Base-by-base conservation (phyloP, 1,140 invertebrate genomes). In the Melanaphis sacchari region DNA sequence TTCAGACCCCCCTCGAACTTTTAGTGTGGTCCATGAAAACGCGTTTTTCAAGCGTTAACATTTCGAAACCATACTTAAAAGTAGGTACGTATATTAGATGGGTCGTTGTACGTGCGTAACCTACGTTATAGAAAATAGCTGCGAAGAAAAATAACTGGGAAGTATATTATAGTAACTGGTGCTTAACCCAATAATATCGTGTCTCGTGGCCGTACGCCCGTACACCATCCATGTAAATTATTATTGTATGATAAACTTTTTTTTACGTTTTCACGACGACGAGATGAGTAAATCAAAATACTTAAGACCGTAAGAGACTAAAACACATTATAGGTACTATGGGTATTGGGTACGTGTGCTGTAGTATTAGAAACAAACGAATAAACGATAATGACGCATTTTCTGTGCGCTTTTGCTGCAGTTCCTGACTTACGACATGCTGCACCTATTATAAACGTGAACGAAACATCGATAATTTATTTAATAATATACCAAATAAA, bases 1-100 rank as follows among this genome's bases (percentile, higher is more conserved):
- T 84, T 41, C 82, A 38, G 82, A 84, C 82, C 82, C 82, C 82
- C 82, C 82, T 84, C 38, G 82, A 40, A 41, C 9, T 40, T 84
- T 84, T 84, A 40, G 82, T 15, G 38, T 84, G 11, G 38, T 40
- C 36, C 9, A 24, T 84, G 38, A 84, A 40, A 40, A 84, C 82
- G 40, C 24, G 38, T 84, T 36, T 82, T 82, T 82, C 24, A n/a
- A 76, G 31, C 31, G 59, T 21, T 36, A n/a, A 76, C 81, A 38
- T 82, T 38, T 82, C 22, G 38, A 82, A 82, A 82, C 21, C 2
- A 40, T 22, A 82, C 6, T 24, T 11, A 59, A 6, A 59, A 6
- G 31, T 59, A 66, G 31, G 1, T 18, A 18, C 31, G 3, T 31
- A 81, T 38, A 38, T 81, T 11, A 38, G 7, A n/a, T n/a, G n/a